phyloP scores from a whole-genome alignment of 2,113 vertebrate species.

The Steatornis caripensis region DNA sequence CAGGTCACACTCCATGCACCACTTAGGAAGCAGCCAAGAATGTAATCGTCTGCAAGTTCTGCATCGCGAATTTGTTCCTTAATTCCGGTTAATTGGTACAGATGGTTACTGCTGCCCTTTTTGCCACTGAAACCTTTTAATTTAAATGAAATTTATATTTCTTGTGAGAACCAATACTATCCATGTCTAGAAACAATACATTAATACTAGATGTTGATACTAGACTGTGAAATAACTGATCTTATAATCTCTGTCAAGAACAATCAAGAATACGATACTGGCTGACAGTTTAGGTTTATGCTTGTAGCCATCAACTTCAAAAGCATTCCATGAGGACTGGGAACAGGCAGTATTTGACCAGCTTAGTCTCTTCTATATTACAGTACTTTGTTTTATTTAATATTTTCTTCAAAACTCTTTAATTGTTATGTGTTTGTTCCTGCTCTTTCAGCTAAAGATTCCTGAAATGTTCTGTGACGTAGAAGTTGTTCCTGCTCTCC shows the following conservation, averaged over 20 bases:
- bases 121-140: neutral
- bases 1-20: neutral
- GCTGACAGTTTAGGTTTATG: neutral
- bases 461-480: conserved; percentile 79
- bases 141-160: neutral
- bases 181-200: neutral
- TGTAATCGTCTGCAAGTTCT: neutral
- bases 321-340: neutral
- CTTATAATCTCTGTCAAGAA: neutral
- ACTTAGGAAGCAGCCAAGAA: neutral
- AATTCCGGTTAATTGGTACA: neutral
- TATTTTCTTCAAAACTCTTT: neutral
- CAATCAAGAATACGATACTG: neutral
- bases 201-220: neutral
- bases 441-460: conserved; percentile 79
- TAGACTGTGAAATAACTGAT: neutral
- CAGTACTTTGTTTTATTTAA: neutral
- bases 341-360: neutral
- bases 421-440: neutral
- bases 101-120: neutral
- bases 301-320: neutral
- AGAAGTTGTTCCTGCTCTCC: conserved; percentile 79
- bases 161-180: neutral
- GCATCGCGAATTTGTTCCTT: neutral
- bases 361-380: neutral